Evolutionary conservation across 1,140 invertebrate genomes (phyloP).

Genomic region (Macrosteles quadrilineatus): DNA sequence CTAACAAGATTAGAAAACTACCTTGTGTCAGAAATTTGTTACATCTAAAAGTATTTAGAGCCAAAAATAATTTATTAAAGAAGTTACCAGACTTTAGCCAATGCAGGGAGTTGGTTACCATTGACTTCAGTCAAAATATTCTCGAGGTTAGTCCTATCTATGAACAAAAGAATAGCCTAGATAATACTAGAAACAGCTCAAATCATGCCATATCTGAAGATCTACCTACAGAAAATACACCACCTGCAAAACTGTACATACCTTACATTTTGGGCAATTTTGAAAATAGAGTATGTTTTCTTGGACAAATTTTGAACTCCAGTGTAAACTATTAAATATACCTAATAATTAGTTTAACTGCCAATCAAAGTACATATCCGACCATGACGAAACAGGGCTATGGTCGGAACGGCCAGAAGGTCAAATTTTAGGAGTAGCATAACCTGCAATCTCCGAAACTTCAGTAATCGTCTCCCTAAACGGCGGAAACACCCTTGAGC

Average conservation of each 20-base stretch:
- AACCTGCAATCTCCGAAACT: too few relatives aligned
- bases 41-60: background rate
- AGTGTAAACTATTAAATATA: background rate
- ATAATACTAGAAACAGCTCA: too few relatives aligned
- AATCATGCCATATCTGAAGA: background rate
- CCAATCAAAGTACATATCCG: too few relatives aligned
- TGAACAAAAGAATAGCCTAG: too few relatives aligned
- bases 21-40: slow-evolving; percentile 1
- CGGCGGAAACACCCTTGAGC: too few relatives aligned
- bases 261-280: background rate
- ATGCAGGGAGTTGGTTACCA: background rate
- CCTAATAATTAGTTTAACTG: too few relatives aligned
- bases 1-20: background rate
- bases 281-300: background rate
- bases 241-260: background rate
- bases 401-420: too few relatives aligned
- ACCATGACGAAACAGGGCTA: too few relatives aligned
- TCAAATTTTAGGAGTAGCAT: too few relatives aligned
- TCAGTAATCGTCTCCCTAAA: too few relatives aligned
- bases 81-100: slow-evolving; percentile 3
- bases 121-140: background rate
- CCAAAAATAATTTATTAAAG: background rate
- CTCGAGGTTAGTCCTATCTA: background rate
- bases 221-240: background rate
- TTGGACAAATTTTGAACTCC: background rate